Evolutionary conservation across 2,888 invertebrate species (phyloP).

Genomic region (Sphecodes monilicornis): DNA sequence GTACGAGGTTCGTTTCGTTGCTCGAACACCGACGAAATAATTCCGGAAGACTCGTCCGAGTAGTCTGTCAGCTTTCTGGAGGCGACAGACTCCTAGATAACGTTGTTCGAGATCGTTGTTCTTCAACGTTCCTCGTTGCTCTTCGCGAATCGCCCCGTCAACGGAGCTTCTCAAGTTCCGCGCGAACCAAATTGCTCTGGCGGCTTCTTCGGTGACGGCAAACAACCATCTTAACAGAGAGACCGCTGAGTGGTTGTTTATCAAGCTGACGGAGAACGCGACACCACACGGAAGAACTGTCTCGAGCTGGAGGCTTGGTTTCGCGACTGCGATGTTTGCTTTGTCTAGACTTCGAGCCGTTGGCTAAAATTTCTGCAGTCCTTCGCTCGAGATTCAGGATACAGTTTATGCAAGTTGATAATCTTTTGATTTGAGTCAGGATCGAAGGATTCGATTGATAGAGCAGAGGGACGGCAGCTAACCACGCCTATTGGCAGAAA

Average conservation of each 20-base stretch:
- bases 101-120: background rate
- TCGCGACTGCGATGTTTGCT: background rate
- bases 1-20: background rate
- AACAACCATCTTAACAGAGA: conserved; percentile 3
- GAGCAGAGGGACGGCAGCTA: background rate
- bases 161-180: background rate
- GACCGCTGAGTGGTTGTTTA: conserved; percentile 21
- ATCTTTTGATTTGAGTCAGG: background rate
- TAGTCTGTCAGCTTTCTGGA: background rate
- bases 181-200: conserved; percentile 15
- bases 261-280: conserved; percentile 9
- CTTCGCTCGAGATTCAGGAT: background rate
- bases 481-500: background rate
- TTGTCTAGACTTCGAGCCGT: background rate
- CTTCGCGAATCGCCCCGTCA: background rate
- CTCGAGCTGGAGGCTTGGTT: background rate
- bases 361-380: background rate
- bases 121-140: background rate
- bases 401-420: background rate
- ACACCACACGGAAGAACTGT: background rate
- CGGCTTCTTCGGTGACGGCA: conserved; percentile 22
- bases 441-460: background rate
- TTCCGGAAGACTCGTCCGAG: background rate
- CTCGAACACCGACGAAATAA: background rate
- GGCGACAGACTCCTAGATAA: background rate